Base-by-base conservation (phyloP, 2,113 vertebrate genomes). In the Empidonax traillii region DNA sequence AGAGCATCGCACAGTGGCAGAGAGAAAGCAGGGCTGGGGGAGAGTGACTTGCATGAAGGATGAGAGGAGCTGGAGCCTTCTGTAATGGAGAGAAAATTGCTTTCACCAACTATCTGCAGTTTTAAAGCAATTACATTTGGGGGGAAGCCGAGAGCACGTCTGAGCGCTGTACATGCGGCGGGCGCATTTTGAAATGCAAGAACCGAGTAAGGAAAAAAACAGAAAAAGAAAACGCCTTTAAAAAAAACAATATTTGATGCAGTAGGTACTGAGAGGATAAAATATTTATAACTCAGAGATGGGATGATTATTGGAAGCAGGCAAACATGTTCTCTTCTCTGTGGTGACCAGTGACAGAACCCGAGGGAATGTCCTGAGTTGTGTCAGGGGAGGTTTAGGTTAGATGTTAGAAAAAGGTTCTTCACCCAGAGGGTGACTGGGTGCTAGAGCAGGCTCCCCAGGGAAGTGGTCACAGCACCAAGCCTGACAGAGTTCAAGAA, bases 91-190 rank as follows among this genome's bases (percentile, higher is more conserved):
- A 97, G 96, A 95, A 97, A 97, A 97, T 97, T 97, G 96, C 96
- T 94, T 97, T 97, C 63, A 37, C 94, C 97, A 97, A 92, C 97
- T 94, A 78, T 95, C 90, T 91, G 79, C 96, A 96, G 96, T 96
- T 97, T 94, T 93, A 96, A 97, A 97, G 97, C 97, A 98, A 97
- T 98, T 97, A 97, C 90, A 91, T 90, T 68, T 87, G 82, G 91
- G 94, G 96, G 94, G 85, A 95, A 97, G 96, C 96, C 8, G 89
- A 95, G 94, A 97, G 94, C 85, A 46, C 3, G 28, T 47, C 90
- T 83, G 92, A 96, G 94, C 10, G 25, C 95, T 77, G 51, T 2
- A 63, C 5, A 44, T 66, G 11, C 3, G 39, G 83, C 49, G 2
- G 5, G 58, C 25, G 10, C 21, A 3, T 62, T 92, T 75, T 82